Evolutionary conservation across 2,113 vertebrate species (phyloP).

Genomic region (Microtus ochrogaster): DNA sequence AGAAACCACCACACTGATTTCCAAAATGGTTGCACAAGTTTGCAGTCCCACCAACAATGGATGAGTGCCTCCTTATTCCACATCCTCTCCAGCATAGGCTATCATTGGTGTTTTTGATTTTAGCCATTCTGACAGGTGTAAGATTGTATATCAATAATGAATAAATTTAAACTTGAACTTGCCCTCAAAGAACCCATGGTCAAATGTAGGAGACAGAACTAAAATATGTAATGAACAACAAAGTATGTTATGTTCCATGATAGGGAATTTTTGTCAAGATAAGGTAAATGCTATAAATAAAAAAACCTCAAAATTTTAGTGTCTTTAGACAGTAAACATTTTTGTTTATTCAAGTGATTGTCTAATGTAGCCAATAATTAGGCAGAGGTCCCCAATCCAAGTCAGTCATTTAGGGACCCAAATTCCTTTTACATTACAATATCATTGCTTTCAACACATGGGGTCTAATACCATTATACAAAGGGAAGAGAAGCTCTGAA

Average conservation of each 20-base stretch:
- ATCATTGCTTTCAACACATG: background rate
- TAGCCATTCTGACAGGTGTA: too few species aligned
- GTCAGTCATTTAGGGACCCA: background rate
- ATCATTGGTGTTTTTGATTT: too few species aligned
- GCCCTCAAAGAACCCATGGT: constrained; percentile 25
- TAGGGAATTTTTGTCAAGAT: constrained; percentile 2
- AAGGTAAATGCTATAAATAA: background rate
- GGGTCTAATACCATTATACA: background rate
- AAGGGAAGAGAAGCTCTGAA: background rate
- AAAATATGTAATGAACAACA: constrained; percentile 32
- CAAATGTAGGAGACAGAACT: constrained; percentile 38
- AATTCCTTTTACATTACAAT: background rate
- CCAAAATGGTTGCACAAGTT: too few species aligned
- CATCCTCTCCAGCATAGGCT: too few species aligned
- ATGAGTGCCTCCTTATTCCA: too few species aligned
- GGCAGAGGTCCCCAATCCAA: background rate
- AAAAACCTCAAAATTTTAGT: constrained; percentile 38
- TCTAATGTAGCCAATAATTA: background rate
- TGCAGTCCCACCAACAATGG: too few species aligned
- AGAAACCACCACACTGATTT: too few species aligned
- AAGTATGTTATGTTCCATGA: background rate
- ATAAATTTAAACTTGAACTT: background rate
- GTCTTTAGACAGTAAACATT: constrained; percentile 24
- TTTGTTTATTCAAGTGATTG: constrained; percentile 38
- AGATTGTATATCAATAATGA: background rate